Conservation (phyloP, 2,797 vertebrate genomes). For the Manis pentadactyla region DNA sequence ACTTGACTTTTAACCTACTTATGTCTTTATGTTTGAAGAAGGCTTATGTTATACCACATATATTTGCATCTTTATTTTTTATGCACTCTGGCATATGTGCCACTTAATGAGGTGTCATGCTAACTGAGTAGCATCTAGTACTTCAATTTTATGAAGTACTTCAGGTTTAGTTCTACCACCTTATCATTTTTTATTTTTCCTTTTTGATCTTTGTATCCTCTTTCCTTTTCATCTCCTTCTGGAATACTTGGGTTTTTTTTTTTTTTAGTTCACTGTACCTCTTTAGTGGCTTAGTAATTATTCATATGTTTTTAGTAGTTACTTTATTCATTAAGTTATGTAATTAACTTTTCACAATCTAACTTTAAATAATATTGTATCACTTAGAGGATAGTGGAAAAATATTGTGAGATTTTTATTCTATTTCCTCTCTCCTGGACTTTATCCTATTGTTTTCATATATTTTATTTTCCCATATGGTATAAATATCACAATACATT, state of each 20-base stretch:
- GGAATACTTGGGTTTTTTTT: neutral
- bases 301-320: neutral
- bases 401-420: neutral
- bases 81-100: neutral
- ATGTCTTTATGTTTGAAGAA: neutral
- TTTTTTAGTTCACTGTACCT: neutral
- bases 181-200: neutral
- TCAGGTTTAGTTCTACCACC: neutral
- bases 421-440: neutral
- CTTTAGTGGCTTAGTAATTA: neutral
- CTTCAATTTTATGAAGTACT: too few species aligned
- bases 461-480: neutral
- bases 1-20: neutral
- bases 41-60: neutral
- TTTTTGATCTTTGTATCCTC: neutral
- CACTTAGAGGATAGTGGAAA: neutral
- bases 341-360: neutral
- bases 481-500: neutral
- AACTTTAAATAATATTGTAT: neutral
- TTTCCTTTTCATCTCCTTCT: neutral
- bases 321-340: neutral
- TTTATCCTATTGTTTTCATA: neutral
- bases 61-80: neutral
- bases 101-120: neutral
- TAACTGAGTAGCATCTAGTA: too few species aligned